These are phyloP conservation scores for Cyanistes caeruleus DNA, from an alignment of 2,113 vertebrate genomes.

Conservation along the genomic window DNA sequence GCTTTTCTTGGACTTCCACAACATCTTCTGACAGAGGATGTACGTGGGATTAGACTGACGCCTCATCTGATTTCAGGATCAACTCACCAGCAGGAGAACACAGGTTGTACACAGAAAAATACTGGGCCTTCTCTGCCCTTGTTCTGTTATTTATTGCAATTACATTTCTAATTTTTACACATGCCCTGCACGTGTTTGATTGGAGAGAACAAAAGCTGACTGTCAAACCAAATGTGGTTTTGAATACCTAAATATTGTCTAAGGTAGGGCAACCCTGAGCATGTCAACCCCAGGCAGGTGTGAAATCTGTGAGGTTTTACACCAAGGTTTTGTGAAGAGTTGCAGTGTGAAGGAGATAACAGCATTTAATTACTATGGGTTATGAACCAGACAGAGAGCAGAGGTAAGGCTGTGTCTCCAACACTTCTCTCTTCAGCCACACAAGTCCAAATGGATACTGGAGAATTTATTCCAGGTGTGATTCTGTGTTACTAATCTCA, in stretches of 20 bases:
- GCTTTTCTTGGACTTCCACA: background rate
- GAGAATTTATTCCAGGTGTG: background rate
- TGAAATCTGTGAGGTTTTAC: background rate
- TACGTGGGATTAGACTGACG: background rate
- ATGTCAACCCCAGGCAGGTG: background rate
- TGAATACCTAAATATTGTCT: background rate
- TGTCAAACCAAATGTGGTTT: background rate
- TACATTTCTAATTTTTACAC: accelerated
- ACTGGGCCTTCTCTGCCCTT: background rate
- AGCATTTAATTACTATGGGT: background rate
- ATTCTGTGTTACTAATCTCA: background rate
- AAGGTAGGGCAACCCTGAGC: background rate
- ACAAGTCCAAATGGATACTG: background rate
- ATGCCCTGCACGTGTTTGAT: background rate
- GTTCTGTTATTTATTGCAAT: background rate
- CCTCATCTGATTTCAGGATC: background rate
- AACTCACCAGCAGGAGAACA: accelerated
- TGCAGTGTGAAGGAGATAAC: background rate
- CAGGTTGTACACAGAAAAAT: background rate
- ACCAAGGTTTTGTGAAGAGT: background rate
- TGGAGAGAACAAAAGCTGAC: background rate
- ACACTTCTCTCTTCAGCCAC: background rate
- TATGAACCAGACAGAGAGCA: background rate
- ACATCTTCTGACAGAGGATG: background rate
- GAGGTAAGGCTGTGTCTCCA: background rate